Conservation (phyloP, 1,140 invertebrate species). For the Formica exsecta region DNA sequence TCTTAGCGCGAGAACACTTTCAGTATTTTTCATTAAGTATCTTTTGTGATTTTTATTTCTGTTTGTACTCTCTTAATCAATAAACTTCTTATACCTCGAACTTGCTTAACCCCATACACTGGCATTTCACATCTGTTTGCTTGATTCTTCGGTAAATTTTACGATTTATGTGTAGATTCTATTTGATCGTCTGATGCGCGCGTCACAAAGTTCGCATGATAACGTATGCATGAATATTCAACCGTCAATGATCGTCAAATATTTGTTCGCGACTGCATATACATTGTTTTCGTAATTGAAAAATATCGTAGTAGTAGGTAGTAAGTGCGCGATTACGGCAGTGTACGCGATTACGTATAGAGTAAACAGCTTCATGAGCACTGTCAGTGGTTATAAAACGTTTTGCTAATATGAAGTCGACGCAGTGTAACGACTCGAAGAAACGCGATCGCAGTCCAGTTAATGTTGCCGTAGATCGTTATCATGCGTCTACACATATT, state of each 20-base stretch:
- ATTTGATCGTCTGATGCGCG: conserved; percentile 13
- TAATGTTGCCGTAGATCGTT: conserved; percentile 19
- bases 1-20: background rate
- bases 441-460: conserved; percentile 26
- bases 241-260: conserved; percentile 12
- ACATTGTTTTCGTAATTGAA: background rate
- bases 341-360: background rate
- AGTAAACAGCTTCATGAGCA: background rate
- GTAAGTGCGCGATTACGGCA: background rate
- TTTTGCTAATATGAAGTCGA: conserved; percentile 22
- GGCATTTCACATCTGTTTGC: conserved; percentile 22
- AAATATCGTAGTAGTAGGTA: background rate
- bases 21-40: background rate
- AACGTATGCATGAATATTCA: conserved; percentile 43
- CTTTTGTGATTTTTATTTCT: too few species aligned
- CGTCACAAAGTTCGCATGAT: conserved; percentile 16
- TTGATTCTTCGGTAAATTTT: conserved; percentile 18
- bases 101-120: background rate
- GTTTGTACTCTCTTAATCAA: background rate
- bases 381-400: background rate
- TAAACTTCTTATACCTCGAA: conserved; percentile 4
- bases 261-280: background rate
- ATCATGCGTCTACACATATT: conserved; percentile 13
- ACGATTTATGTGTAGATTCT: conserved; percentile 28
- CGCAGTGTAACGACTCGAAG: background rate